Percentiles rank a stretch among this genome's conserved stretches.
Conservation (phyloP, 64 coral and sea anemone genomes). For the Montipora efflorescens region DNA sequence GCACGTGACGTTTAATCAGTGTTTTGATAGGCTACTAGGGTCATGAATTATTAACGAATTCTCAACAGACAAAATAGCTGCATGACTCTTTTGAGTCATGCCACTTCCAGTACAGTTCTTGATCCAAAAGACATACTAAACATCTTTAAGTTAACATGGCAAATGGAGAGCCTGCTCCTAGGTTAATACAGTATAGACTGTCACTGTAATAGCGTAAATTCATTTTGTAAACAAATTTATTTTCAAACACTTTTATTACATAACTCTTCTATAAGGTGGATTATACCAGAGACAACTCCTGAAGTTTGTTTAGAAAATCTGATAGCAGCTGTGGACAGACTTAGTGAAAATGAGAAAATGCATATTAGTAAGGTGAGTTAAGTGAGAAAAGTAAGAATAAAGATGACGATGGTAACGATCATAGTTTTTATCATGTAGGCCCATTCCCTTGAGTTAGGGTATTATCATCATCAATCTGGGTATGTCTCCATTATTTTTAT, state of each 20-base stretch:
- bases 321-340: constrained; percentile 68
- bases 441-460: not conserved
- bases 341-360: constrained; percentile 95
- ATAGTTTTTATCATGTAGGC: not conserved
- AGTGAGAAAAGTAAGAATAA: not conserved
- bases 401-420: not conserved
- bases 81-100: no score
- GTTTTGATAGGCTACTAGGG: no score
- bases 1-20: no score
- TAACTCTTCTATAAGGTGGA: constrained; percentile 62
- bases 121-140: no score
- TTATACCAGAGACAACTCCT: constrained; percentile 79
- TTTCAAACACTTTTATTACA: not conserved
- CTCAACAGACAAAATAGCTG: no score
- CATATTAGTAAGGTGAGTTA: constrained; percentile 78
- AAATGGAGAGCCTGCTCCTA: no score
- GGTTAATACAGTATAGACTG: no score
- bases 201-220: not conserved
- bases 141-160: no score
- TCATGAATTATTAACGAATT: no score
- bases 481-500: no score
- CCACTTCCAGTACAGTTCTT: no score
- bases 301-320: constrained; percentile 90
- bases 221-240: not conserved
- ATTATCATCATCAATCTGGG: no score